Percentiles rank a stretch among this genome's conserved stretches.
Evolutionary conservation across 2,797 vertebrate species (phyloP).

Genomic region (Clangula hyemalis): DNA sequence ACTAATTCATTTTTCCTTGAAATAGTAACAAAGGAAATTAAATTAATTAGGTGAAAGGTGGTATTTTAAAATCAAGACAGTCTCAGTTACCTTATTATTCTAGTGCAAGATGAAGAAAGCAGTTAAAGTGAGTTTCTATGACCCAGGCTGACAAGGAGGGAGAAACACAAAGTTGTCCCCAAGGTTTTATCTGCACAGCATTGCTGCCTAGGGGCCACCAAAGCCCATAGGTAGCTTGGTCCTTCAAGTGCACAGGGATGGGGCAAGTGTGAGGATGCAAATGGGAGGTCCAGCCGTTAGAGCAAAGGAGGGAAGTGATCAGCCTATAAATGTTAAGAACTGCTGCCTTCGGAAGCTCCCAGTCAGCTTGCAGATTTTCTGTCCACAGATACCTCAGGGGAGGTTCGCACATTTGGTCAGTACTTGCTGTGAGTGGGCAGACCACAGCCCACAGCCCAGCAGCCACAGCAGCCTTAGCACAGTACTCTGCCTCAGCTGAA

Average conservation of each 20-base stretch:
- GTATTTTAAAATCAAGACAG: background rate
- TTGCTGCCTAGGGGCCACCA: background rate
- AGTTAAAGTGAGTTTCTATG: background rate
- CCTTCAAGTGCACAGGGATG: background rate
- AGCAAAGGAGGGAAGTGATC: accelerated
- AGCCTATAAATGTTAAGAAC: background rate
- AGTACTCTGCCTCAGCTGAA: background rate
- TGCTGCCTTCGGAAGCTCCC: background rate
- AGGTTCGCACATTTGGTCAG: background rate
- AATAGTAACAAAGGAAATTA: background rate
- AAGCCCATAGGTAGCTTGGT: background rate
- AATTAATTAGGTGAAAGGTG: background rate
- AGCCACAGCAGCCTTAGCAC: background rate
- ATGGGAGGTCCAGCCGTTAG: background rate
- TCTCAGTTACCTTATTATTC: background rate
- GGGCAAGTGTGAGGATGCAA: background rate
- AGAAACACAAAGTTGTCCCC: background rate
- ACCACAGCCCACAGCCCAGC: background rate
- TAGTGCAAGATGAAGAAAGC: background rate
- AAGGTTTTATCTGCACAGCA: background rate
- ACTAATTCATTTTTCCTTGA: background rate
- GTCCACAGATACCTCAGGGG: background rate
- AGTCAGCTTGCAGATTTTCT: background rate
- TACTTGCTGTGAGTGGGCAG: background rate
- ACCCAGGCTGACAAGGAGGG: background rate